These are phyloP conservation scores for Dromiciops gliroides DNA, from an alignment of 2,113 vertebrate genomes.

Conservation along the genomic window DNA sequence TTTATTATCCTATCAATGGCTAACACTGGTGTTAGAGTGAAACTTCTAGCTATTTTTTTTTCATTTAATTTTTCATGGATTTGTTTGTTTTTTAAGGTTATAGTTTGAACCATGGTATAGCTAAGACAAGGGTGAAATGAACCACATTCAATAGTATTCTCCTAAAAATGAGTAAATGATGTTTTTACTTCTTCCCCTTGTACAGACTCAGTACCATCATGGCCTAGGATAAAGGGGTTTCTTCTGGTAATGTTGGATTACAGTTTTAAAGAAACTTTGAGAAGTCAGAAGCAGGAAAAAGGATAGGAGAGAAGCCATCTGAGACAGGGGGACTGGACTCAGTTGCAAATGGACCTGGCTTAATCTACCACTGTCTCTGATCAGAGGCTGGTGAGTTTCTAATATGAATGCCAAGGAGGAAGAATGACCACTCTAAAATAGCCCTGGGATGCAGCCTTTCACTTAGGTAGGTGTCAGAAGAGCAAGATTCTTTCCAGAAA, in stretches of 20 bases:
- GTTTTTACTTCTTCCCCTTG: background rate
- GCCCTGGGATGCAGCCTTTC: background rate
- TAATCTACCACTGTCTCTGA: background rate
- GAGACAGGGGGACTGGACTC: background rate
- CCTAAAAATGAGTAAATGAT: background rate
- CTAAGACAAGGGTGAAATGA: background rate
- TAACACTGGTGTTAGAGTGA: background rate
- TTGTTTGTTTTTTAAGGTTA: background rate
- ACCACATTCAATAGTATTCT: background rate
- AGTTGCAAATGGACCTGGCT: background rate
- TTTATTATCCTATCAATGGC: background rate
- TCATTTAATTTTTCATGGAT: background rate
- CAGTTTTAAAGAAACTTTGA: background rate
- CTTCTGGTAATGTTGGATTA: background rate
- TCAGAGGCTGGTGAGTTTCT: background rate
- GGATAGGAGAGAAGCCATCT: background rate
- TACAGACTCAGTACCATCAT: background rate
- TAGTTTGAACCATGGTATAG: background rate
- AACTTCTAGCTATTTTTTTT: background rate
- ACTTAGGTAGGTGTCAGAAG: background rate
- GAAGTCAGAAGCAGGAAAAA: background rate
- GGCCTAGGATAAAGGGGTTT: background rate
- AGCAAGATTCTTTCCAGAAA: background rate
- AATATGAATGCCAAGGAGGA: slow-evolving; percentile 3
- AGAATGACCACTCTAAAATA: background rate